phyloP scores from a whole-genome alignment of 2,888 invertebrate genomes.

The Icerya purchasi region DNA sequence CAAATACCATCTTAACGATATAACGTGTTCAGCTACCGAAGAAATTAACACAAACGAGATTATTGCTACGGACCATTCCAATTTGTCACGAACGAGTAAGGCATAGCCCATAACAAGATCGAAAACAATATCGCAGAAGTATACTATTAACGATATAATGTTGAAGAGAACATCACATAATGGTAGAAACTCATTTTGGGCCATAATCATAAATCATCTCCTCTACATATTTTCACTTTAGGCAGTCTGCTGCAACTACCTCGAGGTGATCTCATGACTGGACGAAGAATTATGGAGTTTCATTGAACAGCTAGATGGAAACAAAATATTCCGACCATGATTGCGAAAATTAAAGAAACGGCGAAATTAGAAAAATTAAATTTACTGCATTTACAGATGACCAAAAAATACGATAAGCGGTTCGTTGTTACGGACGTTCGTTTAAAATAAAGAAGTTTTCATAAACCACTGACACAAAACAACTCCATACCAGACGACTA shows the following conservation, averaged over 20 bases:
- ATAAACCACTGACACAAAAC: too few relatives aligned
- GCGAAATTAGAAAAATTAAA: slow-evolving; percentile 3
- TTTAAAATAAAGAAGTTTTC: too few relatives aligned
- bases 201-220: slow-evolving; percentile 13
- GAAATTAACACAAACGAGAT: slow-evolving; percentile 49
- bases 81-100: slow-evolving; percentile 43
- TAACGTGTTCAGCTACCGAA: slow-evolving; percentile 46
- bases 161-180: slow-evolving; percentile 80
- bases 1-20: slow-evolving; percentile 55
- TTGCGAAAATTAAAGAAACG: background rate
- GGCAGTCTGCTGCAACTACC: background rate
- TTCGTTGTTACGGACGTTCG: too few relatives aligned
- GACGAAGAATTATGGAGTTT: background rate
- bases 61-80: slow-evolving; percentile 42
- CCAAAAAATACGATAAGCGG: too few relatives aligned
- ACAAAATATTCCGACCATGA: background rate
- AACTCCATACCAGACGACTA: too few relatives aligned
- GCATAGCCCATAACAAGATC: slow-evolving; percentile 71
- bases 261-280: background rate
- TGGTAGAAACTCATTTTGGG: slow-evolving; percentile 50
- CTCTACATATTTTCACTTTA: background rate
- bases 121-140: slow-evolving; percentile 78
- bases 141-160: slow-evolving; percentile 68
- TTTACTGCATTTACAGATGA: too few relatives aligned
- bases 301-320: background rate